Evolutionary conservation across 2,797 vertebrate genomes (phyloP).

Genomic region (Lepidocolaptes lacrymiger): DNA sequence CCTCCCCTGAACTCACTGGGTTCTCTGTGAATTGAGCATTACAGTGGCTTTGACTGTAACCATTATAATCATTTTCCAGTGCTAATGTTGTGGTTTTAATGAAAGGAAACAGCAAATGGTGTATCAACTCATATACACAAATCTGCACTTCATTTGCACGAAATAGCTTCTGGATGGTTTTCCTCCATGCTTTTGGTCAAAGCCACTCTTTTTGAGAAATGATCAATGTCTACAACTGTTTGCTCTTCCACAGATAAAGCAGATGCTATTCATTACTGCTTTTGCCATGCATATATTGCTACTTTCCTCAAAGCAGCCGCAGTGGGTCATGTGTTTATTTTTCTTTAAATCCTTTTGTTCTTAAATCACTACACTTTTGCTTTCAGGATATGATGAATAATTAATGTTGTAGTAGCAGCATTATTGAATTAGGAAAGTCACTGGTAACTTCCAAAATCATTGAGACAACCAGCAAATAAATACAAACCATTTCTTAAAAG

Average conservation of each 20-base stretch:
- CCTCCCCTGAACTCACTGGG: neutral
- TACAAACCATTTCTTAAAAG: constrained; percentile 29
- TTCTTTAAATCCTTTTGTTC: constrained; percentile 72
- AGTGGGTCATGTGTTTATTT: constrained; percentile 73
- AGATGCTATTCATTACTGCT: constrained; percentile 90
- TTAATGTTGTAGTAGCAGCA: constrained; percentile 51
- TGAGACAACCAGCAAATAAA: constrained; percentile 53
- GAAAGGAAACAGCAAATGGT: constrained; percentile 84
- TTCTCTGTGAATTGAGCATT: constrained; percentile 64
- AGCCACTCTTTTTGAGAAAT: constrained; percentile 71
- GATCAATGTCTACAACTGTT: constrained; percentile 84
- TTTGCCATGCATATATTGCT: constrained; percentile 69
- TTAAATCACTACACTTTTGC: constrained; percentile 56
- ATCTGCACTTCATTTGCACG: constrained; percentile 89
- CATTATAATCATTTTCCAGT: constrained; percentile 83
- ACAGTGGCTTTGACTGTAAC: constrained; percentile 89
- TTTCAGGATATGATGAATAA: constrained; percentile 65
- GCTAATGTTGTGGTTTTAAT: constrained; percentile 84
- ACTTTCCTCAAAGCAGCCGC: constrained; percentile 60
- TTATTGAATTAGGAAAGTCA: constrained; percentile 54
- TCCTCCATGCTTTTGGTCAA: constrained; percentile 76
- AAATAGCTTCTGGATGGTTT: constrained; percentile 80
- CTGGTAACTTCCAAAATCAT: constrained; percentile 47
- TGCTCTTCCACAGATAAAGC: constrained; percentile 86
- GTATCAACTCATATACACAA: constrained; percentile 77